Evolutionary conservation across 2,113 vertebrate genomes (phyloP).

Genomic region (Melanotaenia duboulayi): DNA sequence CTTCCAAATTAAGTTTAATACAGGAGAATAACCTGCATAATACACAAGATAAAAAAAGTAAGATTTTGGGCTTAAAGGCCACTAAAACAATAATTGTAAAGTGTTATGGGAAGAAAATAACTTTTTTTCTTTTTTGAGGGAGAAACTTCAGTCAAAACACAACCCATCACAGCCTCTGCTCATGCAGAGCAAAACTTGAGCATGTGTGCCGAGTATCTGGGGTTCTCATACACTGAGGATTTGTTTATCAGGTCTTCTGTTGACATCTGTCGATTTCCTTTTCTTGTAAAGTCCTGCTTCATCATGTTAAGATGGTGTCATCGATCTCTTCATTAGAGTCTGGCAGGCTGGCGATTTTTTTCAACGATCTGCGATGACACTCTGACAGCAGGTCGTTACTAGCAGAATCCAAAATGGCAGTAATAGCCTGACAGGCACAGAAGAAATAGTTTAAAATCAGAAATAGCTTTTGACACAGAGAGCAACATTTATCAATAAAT

Average conservation of each 20-base stretch:
- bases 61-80: conserved; percentile 46
- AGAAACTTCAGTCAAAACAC: conserved; percentile 26
- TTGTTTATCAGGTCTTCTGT: conserved; percentile 30
- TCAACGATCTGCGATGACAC: conserved; percentile 91
- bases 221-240: conserved; percentile 45
- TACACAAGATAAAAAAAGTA: conserved; percentile 50
- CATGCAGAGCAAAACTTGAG: conserved; percentile 35
- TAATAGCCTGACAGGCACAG: conserved; percentile 81
- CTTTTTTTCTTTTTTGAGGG: background rate
- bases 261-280: conserved; percentile 25
- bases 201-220: conserved; percentile 53
- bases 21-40: conserved; percentile 39
- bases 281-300: conserved; percentile 35
- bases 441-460: background rate
- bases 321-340: conserved; percentile 96
- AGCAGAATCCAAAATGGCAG: conserved; percentile 91
- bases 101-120: background rate
- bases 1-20: conserved; percentile 30
- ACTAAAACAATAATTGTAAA: conserved; percentile 55
- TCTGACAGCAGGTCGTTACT: conserved; percentile 94
- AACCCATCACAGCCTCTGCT: conserved; percentile 40
- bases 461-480: background rate
- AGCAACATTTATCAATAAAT: background rate
- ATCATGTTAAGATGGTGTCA: conserved; percentile 97
- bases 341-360: conserved; percentile 89